phyloP scores from a whole-genome alignment of 1,140 invertebrate genomes.

The Choristoneura fumiferana region DNA sequence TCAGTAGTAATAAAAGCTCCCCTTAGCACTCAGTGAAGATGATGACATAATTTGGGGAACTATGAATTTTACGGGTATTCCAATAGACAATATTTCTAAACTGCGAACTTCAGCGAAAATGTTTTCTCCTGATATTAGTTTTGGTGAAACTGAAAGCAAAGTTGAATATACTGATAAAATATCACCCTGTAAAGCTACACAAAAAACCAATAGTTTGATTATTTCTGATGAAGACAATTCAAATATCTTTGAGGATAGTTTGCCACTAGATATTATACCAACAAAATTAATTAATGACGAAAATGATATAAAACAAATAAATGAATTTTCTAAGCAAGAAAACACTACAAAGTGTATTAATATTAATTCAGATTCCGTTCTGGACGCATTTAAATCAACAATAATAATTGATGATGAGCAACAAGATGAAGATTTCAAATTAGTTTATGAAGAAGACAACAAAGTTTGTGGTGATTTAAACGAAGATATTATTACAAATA shows the following conservation, averaged over 20 bases:
- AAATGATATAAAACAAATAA: constrained; percentile 3
- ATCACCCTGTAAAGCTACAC: constrained; percentile 25
- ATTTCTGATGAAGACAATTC: constrained; percentile 65
- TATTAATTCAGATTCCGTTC: constrained; percentile 52
- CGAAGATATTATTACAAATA: constrained; percentile 39
- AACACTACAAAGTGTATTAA: constrained; percentile 30
- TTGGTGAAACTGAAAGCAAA: constrained; percentile 44
- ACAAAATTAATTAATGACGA: constrained; percentile 44
- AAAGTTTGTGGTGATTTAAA: constrained; percentile 24
- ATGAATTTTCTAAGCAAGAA: constrained; percentile 26
- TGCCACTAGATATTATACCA: constrained; percentile 54
- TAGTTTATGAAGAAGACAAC: constrained; percentile 60
- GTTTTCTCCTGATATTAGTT: constrained; percentile 61
- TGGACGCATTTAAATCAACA: constrained; percentile 62
- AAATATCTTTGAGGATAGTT: constrained; percentile 78
- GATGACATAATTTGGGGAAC: constrained; percentile 59
- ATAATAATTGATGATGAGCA: constrained; percentile 40
- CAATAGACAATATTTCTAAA: constrained; percentile 52
- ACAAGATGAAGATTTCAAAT: constrained; percentile 59
- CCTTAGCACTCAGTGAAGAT: constrained; percentile 20
- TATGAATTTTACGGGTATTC: constrained; percentile 49
- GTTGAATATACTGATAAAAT: constrained; percentile 21
- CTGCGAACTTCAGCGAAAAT: constrained; percentile 34
- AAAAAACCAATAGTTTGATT: constrained; percentile 64
- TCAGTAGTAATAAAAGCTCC: constrained; percentile 2